These are phyloP conservation scores for Aspidapion aeneum DNA, from an alignment of 2,888 invertebrate genomes.

Conservation along the genomic window DNA sequence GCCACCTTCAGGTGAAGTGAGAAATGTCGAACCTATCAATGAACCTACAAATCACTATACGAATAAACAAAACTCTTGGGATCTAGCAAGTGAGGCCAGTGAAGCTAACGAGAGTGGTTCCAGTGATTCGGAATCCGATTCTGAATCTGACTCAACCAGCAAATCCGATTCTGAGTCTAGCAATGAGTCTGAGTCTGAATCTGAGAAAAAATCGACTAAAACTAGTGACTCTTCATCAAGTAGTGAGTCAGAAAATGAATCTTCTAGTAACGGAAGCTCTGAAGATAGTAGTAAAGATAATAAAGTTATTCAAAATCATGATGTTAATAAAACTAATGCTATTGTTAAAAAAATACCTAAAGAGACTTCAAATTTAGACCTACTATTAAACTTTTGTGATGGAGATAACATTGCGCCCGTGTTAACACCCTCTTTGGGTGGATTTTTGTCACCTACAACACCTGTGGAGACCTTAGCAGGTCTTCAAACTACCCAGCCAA, in stretches of 20 bases:
- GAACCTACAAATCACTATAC: slow-evolving; percentile 31
- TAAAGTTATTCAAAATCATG: slow-evolving; percentile 16
- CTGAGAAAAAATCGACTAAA: slow-evolving; percentile 27
- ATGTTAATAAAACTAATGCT: slow-evolving; percentile 14
- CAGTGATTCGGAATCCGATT: slow-evolving; percentile 36
- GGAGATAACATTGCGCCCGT: slow-evolving; percentile 67
- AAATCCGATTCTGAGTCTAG: neutral
- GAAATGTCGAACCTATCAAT: slow-evolving; percentile 64
- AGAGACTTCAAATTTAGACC: slow-evolving; percentile 67
- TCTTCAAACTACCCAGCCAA: slow-evolving; percentile 59
- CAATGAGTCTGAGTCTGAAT: slow-evolving; percentile 35
- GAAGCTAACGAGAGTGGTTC: slow-evolving; percentile 44
- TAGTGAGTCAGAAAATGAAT: slow-evolving; percentile 26
- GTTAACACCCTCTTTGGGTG: slow-evolving; percentile 80
- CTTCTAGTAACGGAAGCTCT: slow-evolving; percentile 24
- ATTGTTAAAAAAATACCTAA: slow-evolving; percentile 14
- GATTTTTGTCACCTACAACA: slow-evolving; percentile 64
- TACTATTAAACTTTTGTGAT: slow-evolving; percentile 77
- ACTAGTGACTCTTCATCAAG: slow-evolving; percentile 20
- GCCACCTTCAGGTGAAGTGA: slow-evolving; percentile 69
- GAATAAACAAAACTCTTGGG: slow-evolving; percentile 39
- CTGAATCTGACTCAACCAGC: slow-evolving; percentile 21
- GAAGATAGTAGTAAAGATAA: slow-evolving; percentile 19
- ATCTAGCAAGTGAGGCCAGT: slow-evolving; percentile 42
- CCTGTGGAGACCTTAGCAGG: slow-evolving; percentile 34